Conservation (phyloP, 2,888 invertebrate species). For the Thecophora atra region DNA sequence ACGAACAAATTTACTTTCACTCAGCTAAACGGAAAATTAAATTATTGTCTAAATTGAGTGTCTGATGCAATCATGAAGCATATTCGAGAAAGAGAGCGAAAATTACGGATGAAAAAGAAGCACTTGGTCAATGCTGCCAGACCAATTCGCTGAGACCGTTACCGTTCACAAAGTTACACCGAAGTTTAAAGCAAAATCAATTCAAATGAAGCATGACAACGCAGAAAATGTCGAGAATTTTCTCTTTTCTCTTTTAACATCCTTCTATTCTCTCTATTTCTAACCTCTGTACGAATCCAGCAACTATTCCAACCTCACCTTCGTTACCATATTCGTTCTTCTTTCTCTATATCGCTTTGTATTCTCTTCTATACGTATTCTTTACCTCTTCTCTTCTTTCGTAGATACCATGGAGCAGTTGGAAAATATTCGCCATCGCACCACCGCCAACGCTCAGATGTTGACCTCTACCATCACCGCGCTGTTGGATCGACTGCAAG, state of each 20-base stretch:
- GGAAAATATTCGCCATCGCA: constrained; percentile 62
- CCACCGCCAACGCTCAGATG: constrained; percentile 63
- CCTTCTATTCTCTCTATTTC: too few relatives aligned
- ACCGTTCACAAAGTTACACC: too few relatives aligned
- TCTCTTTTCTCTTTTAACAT: too few relatives aligned
- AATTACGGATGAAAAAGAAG: background rate
- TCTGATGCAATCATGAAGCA: constrained; percentile 49
- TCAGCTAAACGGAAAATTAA: background rate
- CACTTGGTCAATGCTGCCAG: background rate
- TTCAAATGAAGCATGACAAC: constrained; percentile 47
- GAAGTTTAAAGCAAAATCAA: constrained; percentile 50
- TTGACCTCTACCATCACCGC: constrained; percentile 61
- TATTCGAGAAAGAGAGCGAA: background rate
- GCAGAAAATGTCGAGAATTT: too few relatives aligned
- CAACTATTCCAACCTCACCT: background rate
- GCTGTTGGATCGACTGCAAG: constrained; percentile 58
- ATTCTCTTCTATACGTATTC: constrained; percentile 2
- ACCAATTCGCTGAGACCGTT: background rate
- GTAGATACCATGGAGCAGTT: constrained; percentile 64
- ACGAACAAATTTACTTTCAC: too few relatives aligned
- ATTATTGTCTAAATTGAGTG: constrained; percentile 43
- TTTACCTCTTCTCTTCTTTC: constrained; percentile 6
- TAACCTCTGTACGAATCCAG: too few relatives aligned
- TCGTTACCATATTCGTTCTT: background rate
- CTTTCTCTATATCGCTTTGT: background rate